Evolutionary conservation across 64 coral and sea anemone genomes (phyloP), one percentile per base, ranked within the genome.

Genomic region (Trachythela sp.): DNA sequence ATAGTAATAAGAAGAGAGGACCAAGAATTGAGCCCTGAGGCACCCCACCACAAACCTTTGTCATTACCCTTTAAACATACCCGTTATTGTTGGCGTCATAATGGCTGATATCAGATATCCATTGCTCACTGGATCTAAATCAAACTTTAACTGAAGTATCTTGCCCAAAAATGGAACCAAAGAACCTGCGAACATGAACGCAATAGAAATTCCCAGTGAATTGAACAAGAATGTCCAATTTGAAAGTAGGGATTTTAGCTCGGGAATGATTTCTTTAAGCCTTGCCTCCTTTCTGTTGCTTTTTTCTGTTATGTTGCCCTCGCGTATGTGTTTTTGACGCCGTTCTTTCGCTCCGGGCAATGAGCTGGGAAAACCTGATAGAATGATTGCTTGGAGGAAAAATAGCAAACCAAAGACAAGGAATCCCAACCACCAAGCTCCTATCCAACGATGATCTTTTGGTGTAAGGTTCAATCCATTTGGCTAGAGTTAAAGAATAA

Each of bases 371-470:
- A 88, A 88, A 60, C 87, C 87, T 38, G 45, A 72, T 32, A 88
- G 11, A 41, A 42, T 10, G 30, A 88, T 22, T 18, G 37, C 13
- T 20, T 36, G 18, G n/a, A 88, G 9, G 20, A 88, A 0, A 13
- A 88, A 29, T n/a, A 35, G 33, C 13, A 38, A 29, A 24, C 87
- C 87, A 88, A 60, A 40, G 35, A 88, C 59, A 17, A 88, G 48
- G 40, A 60, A 88, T n/a, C 87, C 87, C 13, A 88, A 39, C 87
- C 87, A 88, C 87, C 87, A 88, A 0, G 87, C 87, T 18, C 87
- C 87, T 29, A 88, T 72, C 87, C 87, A 88, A 27, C 56, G 56
- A 2, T 52, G n/a, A 26, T 75, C 64, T 14, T 41, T 33, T 48
- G 39, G 48, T 39, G 36, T 68, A n/a, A 68, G 59, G 5, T 68